These are phyloP conservation scores for Tinea trinotella DNA, from an alignment of 2,888 invertebrate genomes.

Conservation along the genomic window DNA sequence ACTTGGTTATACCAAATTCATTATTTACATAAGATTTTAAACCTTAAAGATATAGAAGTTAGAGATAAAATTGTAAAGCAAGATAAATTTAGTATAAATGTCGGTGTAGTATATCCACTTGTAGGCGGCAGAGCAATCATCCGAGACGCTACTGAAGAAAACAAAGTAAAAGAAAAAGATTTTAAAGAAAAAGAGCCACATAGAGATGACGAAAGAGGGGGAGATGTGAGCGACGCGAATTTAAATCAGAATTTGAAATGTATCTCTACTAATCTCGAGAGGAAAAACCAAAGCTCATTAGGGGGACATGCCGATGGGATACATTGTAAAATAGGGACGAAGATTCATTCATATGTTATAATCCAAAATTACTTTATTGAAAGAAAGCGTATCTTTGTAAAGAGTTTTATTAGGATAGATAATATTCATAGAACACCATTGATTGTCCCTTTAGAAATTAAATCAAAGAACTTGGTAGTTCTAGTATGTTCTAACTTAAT, in stretches of 20 bases:
- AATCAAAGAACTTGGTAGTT: too few relatives aligned
- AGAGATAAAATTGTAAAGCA: neutral
- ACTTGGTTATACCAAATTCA: neutral
- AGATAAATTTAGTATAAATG: neutral
- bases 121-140: constrained; percentile 37
- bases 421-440: too few relatives aligned
- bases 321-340: neutral
- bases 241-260: constrained; percentile 21
- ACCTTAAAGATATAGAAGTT: neutral
- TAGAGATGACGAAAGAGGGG: constrained; percentile 26
- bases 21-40: neutral
- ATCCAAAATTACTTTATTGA: too few relatives aligned
- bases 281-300: constrained; percentile 21
- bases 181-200: constrained; percentile 29
- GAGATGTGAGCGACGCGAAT: constrained; percentile 23
- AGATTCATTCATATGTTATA: neutral
- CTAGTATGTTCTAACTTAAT: too few relatives aligned
- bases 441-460: too few relatives aligned
- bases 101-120: constrained; percentile 6
- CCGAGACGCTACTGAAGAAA: constrained; percentile 33
- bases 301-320: constrained; percentile 11
- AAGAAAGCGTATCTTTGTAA: too few relatives aligned
- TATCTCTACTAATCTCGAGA: constrained; percentile 16
- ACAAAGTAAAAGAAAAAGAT: constrained; percentile 37
- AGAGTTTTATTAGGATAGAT: too few relatives aligned